Conservation (phyloP, 2,888 invertebrate genomes). For the Lepeophtheirus nordmannii region DNA sequence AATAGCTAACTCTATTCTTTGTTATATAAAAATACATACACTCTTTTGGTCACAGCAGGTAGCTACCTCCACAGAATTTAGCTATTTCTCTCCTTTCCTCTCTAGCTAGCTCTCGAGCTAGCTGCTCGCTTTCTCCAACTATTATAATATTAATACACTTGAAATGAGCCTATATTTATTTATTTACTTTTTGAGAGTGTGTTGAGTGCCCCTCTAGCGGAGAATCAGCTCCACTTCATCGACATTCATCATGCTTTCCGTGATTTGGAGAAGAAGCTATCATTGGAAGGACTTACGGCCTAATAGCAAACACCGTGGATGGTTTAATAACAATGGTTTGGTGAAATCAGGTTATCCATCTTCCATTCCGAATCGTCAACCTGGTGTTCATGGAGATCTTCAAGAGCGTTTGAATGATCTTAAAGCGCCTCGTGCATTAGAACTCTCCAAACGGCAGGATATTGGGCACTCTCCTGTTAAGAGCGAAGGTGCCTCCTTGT, state of each 20-base stretch:
- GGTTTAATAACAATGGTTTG: constrained; percentile 1
- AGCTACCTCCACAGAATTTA: too few species aligned
- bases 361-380: neutral
- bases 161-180: too few species aligned
- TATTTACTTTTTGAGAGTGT: too few species aligned
- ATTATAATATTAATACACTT: too few species aligned
- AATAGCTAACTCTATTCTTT: neutral
- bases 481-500: neutral
- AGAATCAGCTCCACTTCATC: too few species aligned
- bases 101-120: too few species aligned
- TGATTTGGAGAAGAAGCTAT: neutral
- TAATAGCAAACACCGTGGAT: neutral
- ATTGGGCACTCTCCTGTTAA: constrained; percentile 1
- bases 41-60: too few species aligned
- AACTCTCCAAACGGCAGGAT: neutral
- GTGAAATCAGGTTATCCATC: neutral
- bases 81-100: too few species aligned
- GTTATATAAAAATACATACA: neutral
- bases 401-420: constrained; percentile 11
- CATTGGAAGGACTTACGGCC: neutral
- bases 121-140: too few species aligned
- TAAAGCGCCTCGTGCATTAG: neutral
- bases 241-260: neutral
- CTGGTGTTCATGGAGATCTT: constrained; percentile 11
- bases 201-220: too few species aligned